Evolutionary conservation across 2,113 vertebrate genomes (phyloP).

Genomic region (Xenus cinereus): DNA sequence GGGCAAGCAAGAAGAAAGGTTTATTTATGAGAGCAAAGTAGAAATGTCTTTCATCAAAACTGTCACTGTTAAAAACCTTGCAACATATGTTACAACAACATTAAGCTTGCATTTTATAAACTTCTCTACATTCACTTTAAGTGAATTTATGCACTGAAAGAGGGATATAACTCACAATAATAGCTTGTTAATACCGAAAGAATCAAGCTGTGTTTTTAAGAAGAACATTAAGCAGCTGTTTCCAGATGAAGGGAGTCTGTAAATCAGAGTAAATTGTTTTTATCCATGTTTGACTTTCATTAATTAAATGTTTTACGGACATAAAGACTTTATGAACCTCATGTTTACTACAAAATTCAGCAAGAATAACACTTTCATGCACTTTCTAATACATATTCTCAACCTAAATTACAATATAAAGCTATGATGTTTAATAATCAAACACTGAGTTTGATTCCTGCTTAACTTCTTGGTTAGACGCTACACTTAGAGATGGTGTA

Average conservation of each 20-base stretch:
- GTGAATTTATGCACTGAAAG: conserved; percentile 84
- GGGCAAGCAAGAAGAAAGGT: conserved; percentile 51
- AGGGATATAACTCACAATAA: conserved; percentile 89
- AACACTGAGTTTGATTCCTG: background rate
- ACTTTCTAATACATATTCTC: background rate
- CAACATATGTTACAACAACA: conserved; percentile 74
- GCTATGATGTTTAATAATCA: conserved; percentile 39
- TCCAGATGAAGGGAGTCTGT: conserved; percentile 83
- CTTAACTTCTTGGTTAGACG: background rate
- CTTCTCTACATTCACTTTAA: conserved; percentile 78
- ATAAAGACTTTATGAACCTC: conserved; percentile 75
- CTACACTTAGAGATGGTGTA: background rate
- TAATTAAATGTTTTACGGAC: conserved; percentile 88
- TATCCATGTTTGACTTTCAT: conserved; percentile 85
- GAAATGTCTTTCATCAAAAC: conserved; percentile 73
- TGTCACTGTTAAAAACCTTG: conserved; percentile 68
- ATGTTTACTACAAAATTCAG: conserved; percentile 72
- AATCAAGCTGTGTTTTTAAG: conserved; percentile 89
- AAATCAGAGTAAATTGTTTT: conserved; percentile 94
- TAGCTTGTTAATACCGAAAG: conserved; percentile 91
- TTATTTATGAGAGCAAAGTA: conserved; percentile 70
- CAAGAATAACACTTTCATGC: conserved; percentile 16
- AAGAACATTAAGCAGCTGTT: conserved; percentile 96
- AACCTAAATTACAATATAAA: background rate
- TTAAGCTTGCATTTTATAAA: conserved; percentile 78